These are phyloP conservation scores for Jacana jacana DNA, from an alignment of 2,113 vertebrate species.

Conservation along the genomic window DNA sequence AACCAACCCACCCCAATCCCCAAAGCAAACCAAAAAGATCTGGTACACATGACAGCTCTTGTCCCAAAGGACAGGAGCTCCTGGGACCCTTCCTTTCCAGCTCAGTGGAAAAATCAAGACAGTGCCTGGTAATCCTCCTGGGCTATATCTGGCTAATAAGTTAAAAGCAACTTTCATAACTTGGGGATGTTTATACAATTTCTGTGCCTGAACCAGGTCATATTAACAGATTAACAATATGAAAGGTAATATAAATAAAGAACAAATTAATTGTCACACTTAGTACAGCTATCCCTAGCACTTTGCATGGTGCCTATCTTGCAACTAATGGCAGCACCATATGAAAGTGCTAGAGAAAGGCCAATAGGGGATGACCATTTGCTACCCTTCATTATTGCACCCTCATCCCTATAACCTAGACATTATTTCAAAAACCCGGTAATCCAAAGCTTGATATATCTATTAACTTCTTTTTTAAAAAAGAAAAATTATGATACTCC, in stretches of 20 bases:
- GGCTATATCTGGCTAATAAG: not conserved
- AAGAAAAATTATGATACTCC: not conserved
- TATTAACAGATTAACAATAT: not conserved
- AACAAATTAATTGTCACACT: not conserved
- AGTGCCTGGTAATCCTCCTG: not conserved
- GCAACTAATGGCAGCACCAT: not conserved
- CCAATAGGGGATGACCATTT: not conserved
- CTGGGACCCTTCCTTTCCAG: not conserved
- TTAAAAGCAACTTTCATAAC: not conserved
- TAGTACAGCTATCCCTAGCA: not conserved
- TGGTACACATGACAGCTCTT: not conserved
- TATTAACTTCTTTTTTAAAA: not conserved
- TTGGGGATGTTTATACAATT: not conserved
- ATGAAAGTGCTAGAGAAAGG: not conserved
- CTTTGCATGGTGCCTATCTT: not conserved
- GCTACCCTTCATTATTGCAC: not conserved
- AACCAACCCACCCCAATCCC: accelerated
- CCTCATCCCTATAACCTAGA: not conserved
- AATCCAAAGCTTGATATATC: not conserved
- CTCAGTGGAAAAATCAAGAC: not conserved
- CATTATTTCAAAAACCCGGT: not conserved
- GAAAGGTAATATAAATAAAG: not conserved
- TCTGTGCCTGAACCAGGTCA: not conserved
- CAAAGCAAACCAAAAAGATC: not conserved
- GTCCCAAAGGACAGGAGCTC: not conserved